Base-by-base conservation (phyloP, 2,888 invertebrate genomes). In the Acleris literana region DNA sequence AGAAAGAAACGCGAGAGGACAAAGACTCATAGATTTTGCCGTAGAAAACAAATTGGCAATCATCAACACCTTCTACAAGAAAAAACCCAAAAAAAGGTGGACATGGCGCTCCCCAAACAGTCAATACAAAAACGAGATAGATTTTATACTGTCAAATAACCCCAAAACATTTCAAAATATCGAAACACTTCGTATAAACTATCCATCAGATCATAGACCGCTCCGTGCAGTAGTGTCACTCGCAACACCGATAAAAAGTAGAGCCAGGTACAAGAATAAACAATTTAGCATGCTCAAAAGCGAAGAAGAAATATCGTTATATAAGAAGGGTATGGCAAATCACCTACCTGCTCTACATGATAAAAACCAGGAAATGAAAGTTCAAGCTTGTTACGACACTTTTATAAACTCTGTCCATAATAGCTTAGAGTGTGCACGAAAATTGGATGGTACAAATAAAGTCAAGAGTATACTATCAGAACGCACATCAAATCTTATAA, bases 61-160 rank as follows among this genome's bases (percentile, higher is more conserved):
- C n/a, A n/a, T n/a, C n/a, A n/a, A n/a, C n/a, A n/a, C n/a, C n/a
- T n/a, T n/a, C n/a, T n/a, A n/a, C 43, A 69, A 70, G 52, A 71
- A 70, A 56, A 71, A 69, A 9, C 2, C 1, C 4, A 69, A 56
- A 16, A 18, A 39, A 5, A 70, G 46, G 60, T 71, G 70, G 68
- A 73, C 70, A 0, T 72, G 71, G 72, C 17, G n/a, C 7, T 69
- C 71, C 0, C 72, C 73, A 11, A 44, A 71, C 46, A 55, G 53
- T 9, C 33, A 64, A 49, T n/a, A 60, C n/a, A 71, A 69, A 63
- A 73, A 72, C 20, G 71, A 73, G 63, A 73, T 74, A 5, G 71
- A 73, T 46, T 69, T 33, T 39, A 63, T 74, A 1, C 22, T 74
- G 20, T 68, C 72, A 51, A 74, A 72, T 29, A 33, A 20, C 18